phyloP scores from a whole-genome alignment of 2,113 vertebrate genomes.

The Seriola aureovittata region DNA sequence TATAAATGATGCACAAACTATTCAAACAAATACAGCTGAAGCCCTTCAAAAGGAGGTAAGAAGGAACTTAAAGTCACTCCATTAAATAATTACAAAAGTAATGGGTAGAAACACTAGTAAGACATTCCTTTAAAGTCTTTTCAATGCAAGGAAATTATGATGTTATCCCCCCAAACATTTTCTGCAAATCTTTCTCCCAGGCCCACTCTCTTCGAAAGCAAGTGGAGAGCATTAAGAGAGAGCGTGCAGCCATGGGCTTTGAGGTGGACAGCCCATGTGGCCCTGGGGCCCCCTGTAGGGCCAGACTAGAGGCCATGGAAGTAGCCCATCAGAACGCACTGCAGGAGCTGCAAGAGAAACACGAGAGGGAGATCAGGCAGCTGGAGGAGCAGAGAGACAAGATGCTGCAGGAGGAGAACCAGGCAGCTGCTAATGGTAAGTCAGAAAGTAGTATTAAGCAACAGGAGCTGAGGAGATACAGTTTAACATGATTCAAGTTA shows the following conservation, averaged over 20 bases:
- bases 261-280: constrained; percentile 74
- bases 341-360: constrained; percentile 89
- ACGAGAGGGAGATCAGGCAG: constrained; percentile 87
- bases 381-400: constrained; percentile 89
- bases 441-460: neutral
- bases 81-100: neutral
- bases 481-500: neutral
- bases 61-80: neutral
- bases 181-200: constrained; percentile 32
- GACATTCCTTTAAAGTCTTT: neutral
- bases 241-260: constrained; percentile 36
- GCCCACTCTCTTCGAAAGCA: constrained; percentile 85
- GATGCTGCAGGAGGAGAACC: constrained; percentile 89
- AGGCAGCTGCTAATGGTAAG: constrained; percentile 88
- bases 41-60: constrained; percentile 90
- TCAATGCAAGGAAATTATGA: neutral
- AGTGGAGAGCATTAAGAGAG: constrained; percentile 81
- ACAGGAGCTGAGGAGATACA: neutral
- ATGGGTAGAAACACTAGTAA: neutral
- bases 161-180: neutral
- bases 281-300: constrained; percentile 85
- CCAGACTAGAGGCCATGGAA: constrained; percentile 91
- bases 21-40: constrained; percentile 73
- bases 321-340: constrained; percentile 88
- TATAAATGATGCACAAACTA: constrained; percentile 44